Conservation (phyloP, 2,888 invertebrate species). For the Horisme vitalbata region DNA sequence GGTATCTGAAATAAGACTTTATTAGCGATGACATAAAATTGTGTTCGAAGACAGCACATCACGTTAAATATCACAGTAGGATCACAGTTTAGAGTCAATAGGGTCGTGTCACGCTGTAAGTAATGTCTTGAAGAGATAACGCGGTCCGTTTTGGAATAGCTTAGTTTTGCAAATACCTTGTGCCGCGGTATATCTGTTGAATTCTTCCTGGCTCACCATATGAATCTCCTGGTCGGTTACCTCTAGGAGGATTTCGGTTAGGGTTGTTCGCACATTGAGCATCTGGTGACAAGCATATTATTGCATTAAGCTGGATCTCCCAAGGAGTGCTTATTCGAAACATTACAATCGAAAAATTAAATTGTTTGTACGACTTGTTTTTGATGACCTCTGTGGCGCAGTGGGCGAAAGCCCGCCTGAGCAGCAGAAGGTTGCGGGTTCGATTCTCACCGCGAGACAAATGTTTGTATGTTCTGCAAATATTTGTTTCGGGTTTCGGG, state of each 20-base stretch:
- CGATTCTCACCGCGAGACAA: no score
- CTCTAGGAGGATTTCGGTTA: conserved; percentile 97
- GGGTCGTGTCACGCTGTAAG: conserved; percentile 55
- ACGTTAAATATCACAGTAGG: conserved; percentile 48
- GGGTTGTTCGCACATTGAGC: conserved; percentile 91
- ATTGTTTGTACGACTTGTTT: no score
- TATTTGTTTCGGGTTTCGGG: no score
- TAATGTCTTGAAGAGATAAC: conserved; percentile 40
- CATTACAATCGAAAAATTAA: no score
- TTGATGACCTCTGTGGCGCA: no score
- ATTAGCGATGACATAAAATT: conserved; percentile 61
- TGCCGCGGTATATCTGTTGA: conserved; percentile 90
- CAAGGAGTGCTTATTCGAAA: no score
- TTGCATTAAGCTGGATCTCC: no score
- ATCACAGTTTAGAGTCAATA: conserved; percentile 62
- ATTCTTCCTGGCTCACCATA: conserved; percentile 92
- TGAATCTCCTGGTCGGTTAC: conserved; percentile 96
- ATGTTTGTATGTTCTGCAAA: no score
- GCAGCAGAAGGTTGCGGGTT: no score
- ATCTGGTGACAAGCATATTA: conserved; percentile 86
- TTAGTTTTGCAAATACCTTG: conserved; percentile 86
- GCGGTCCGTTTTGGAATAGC: conserved; percentile 28
- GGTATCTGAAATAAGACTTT: conserved; percentile 80
- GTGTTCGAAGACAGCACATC: conserved; percentile 50
- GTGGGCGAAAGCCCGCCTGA: no score